phyloP scores from a whole-genome alignment of 1,140 invertebrate species.

The Oppia nitens region DNA sequence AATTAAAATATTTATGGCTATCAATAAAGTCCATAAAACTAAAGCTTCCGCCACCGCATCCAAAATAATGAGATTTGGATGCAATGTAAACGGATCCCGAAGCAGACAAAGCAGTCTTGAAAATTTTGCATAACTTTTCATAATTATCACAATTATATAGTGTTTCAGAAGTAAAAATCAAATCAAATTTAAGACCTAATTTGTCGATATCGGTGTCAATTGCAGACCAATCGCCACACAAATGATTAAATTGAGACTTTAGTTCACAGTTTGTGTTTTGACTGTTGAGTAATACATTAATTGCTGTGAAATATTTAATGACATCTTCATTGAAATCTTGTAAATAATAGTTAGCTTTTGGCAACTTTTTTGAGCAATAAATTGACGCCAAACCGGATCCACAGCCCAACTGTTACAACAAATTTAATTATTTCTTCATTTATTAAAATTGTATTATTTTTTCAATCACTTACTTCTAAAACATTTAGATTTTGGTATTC shows the following conservation, averaged over 20 bases:
- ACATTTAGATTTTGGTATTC: neutral
- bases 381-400: conserved; percentile 14
- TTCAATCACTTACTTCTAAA: conserved; percentile 11
- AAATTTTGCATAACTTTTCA: conserved; percentile 47
- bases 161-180: conserved; percentile 73
- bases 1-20: conserved; percentile 27
- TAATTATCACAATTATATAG: conserved; percentile 72
- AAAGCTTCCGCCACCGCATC: conserved; percentile 58
- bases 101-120: conserved; percentile 42
- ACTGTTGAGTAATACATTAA: conserved; percentile 12
- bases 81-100: conserved; percentile 44
- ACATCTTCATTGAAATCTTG: conserved; percentile 16
- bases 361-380: neutral
- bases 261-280: neutral
- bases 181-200: conserved; percentile 43
- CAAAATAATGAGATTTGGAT: conserved; percentile 74
- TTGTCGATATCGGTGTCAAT: neutral
- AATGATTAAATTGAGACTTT: neutral
- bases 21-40: conserved; percentile 47
- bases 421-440: too few species aligned
- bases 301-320: conserved; percentile 9
- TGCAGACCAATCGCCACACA: conserved; percentile 11
- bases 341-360: neutral
- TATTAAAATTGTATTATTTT: neutral
- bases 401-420: conserved; percentile 11